These are phyloP conservation scores for Aphelocoma californica DNA, from an alignment of 2,797 vertebrate genomes.

Conservation along the genomic window DNA sequence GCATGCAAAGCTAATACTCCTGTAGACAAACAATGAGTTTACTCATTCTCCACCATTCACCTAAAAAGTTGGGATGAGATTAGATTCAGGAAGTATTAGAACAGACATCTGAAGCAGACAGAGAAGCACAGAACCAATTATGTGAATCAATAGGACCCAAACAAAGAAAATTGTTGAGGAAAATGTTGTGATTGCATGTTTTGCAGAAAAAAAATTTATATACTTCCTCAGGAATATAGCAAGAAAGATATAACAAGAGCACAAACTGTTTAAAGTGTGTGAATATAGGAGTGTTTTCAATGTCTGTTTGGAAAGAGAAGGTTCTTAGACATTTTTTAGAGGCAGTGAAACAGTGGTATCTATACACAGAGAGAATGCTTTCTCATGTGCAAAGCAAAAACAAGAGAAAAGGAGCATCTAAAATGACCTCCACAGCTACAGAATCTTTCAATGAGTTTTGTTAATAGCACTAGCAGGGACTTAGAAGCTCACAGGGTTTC, in stretches of 20 bases:
- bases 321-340: background rate
- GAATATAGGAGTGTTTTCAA: background rate
- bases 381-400: background rate
- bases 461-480: background rate
- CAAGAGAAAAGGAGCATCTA: background rate
- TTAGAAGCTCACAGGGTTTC: background rate
- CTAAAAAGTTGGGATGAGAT: background rate
- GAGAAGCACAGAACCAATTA: background rate
- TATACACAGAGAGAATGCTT: background rate
- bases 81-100: background rate
- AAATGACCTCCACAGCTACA: background rate
- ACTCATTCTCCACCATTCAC: background rate
- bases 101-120: background rate
- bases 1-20: rapidly evolving
- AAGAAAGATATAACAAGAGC: background rate
- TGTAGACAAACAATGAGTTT: background rate
- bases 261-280: background rate
- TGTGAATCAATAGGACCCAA: background rate
- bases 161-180: background rate
- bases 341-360: background rate
- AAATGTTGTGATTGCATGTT: background rate
- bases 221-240: background rate
- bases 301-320: background rate
- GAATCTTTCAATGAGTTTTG: background rate
- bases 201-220: background rate